Evolutionary conservation across 2,888 invertebrate species (phyloP).

Genomic region (Drosophila macrospina): DNA sequence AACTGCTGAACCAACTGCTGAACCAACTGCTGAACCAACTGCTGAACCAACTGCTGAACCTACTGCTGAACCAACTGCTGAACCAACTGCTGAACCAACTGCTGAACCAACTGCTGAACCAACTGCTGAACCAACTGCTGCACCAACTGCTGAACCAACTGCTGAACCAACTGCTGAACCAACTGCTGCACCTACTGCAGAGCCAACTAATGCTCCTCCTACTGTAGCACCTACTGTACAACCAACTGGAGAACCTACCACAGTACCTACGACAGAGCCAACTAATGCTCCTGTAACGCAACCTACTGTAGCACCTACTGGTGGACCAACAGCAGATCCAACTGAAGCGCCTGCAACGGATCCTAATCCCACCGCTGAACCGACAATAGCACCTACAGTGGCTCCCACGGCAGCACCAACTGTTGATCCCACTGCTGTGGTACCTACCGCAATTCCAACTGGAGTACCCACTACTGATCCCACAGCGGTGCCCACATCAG

Average conservation of each 20-base stretch:
- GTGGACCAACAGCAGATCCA: not conserved
- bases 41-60: not conserved
- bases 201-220: not conserved
- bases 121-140: not conserved
- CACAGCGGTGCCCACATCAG: not conserved
- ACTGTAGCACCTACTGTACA: not conserved
- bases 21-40: not conserved
- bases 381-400: not conserved
- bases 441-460: not conserved
- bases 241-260: not conserved
- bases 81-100: not conserved
- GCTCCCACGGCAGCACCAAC: constrained; percentile 1
- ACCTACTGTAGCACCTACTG: constrained; percentile 1
- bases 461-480: not conserved
- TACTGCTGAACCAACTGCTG: not conserved
- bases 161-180: not conserved
- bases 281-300: not conserved
- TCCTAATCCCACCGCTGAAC: not conserved
- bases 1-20: not conserved
- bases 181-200: not conserved
- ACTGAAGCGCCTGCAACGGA: not conserved
- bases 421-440: not conserved
- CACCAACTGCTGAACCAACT: not conserved
- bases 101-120: constrained; percentile 1
- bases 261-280: not conserved